Evolutionary conservation across 2,113 vertebrate genomes (phyloP), one percentile per base, ranked within the genome.

Genomic region (Pandion haliaetus): DNA sequence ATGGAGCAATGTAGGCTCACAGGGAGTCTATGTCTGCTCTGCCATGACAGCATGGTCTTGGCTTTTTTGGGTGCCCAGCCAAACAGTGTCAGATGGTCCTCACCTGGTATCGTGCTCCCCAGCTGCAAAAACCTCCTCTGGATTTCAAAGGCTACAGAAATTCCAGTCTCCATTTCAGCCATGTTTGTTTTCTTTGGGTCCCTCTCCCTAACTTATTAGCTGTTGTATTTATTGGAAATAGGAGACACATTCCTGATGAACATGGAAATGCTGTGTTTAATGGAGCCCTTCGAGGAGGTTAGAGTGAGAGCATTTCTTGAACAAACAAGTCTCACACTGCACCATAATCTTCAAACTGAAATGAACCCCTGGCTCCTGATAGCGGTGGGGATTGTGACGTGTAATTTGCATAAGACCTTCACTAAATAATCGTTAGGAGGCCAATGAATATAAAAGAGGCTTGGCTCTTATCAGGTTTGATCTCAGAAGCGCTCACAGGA

Each of bases 381-480:
- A 76, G 70, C 2, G 0, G 36, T 55, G 81, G 70, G 82, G 82
- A 88, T 52, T 59, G 38, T 58, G 91, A 94, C 74, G 57, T 58
- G 44, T 16, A 26, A 87, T 97, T 96, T 96, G 93, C 97, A 96
- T 93, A 94, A 96, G 94, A 95, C 87, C 87, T 88, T 88, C 86
- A 38, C 89, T 84, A 95, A 94, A 95, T 82, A 96, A 85, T 90
- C 24, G 0, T 90, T 85, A 2, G 19, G 76, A 93, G 82, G 77
- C 76, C 34, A 76, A 44, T 57, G 87, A 93, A 93, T 90, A 63
- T 29, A 88, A 85, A 93, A 85, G 45, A 85, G 69, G 67, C 24
- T 89, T 38, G 77, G 92, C 62, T 93, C 19, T 70, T 54, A 70
- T 29, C 52, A n/a, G 66, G 61, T 86, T 67, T 83, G 79, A 97